Conservation (phyloP, 30 jellyfish, hydroid and myxozoan species). For the Aurelia sp. region DNA sequence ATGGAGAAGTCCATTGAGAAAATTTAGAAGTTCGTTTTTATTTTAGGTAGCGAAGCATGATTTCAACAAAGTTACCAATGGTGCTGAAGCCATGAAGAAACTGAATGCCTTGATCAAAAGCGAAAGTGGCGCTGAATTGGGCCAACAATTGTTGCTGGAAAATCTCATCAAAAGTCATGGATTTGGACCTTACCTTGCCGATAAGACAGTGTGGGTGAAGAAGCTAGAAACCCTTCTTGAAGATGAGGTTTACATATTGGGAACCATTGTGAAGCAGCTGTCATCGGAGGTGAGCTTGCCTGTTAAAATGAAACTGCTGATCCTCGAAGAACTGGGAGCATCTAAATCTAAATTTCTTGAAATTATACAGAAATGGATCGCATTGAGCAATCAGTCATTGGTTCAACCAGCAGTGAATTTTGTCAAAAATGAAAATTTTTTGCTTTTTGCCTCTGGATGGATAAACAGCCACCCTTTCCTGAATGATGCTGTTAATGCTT, state of each 20-base stretch:
- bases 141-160: conserved; percentile 27
- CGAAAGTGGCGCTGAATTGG: conserved; percentile 17
- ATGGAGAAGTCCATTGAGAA: too few species aligned
- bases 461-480: conserved; percentile 20
- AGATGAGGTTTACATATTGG: conserved; percentile 46
- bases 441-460: conserved; percentile 39
- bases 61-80: conserved; percentile 39
- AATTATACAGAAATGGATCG: conserved; percentile 17
- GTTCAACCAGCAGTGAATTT: conserved; percentile 32
- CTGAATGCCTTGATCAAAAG: background rate
- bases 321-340: conserved; percentile 43
- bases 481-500: conserved; percentile 3
- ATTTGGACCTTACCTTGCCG: conserved; percentile 22
- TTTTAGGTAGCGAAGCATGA: conserved; percentile 34
- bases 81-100: conserved; percentile 11
- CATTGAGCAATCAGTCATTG: conserved; percentile 7
- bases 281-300: conserved; percentile 13
- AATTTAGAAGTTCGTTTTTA: background rate
- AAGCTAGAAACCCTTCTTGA: conserved; percentile 36
- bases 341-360: conserved; percentile 2
- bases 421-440: conserved; percentile 4
- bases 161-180: conserved; percentile 43
- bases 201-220: conserved; percentile 24
- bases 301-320: conserved; percentile 44
- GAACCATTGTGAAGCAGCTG: conserved; percentile 50